Evolutionary conservation across 2,797 vertebrate genomes (phyloP).

Genomic region (Tenualosa thibaudeaui): DNA sequence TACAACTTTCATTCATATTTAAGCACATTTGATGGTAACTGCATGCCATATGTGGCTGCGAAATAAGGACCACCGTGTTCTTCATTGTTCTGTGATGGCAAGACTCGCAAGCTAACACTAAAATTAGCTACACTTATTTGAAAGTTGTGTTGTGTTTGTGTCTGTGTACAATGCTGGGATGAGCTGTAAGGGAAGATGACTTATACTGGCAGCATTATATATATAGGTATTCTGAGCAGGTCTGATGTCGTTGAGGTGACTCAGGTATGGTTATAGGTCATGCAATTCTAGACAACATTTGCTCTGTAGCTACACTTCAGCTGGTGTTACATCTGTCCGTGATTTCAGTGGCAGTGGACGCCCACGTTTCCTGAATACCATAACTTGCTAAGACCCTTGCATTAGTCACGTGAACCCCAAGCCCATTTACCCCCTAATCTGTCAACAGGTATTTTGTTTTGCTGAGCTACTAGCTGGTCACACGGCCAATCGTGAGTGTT

Average conservation of each 20-base stretch:
- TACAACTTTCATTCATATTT: not conserved
- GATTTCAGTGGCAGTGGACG: not conserved
- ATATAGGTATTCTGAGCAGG: not conserved
- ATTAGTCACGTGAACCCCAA: slow-evolving; percentile 1
- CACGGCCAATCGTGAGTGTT: slow-evolving; percentile 44
- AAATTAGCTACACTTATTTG: not conserved
- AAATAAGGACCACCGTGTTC: not conserved
- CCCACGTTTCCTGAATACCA: not conserved
- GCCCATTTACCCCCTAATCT: not conserved
- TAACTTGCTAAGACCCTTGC: not conserved
- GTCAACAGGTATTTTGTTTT: not conserved
- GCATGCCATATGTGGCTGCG: not conserved
- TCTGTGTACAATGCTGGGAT: not conserved
- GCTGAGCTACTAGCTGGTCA: slow-evolving; percentile 49
- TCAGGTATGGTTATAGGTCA: not conserved
- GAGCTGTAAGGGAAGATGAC: not conserved
- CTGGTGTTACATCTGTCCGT: not conserved
- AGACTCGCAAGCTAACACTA: not conserved
- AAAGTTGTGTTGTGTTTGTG: not conserved
- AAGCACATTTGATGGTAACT: not conserved
- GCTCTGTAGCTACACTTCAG: not conserved
- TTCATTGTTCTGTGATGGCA: not conserved
- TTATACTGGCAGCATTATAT: not conserved
- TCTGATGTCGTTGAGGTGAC: too few relatives aligned
- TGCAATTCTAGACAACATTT: not conserved